Percentiles rank a stretch among this genome's conserved stretches.
These are phyloP conservation scores for Apteryx owenii DNA, from an alignment of 2,113 vertebrate genomes.

Conservation along the genomic window DNA sequence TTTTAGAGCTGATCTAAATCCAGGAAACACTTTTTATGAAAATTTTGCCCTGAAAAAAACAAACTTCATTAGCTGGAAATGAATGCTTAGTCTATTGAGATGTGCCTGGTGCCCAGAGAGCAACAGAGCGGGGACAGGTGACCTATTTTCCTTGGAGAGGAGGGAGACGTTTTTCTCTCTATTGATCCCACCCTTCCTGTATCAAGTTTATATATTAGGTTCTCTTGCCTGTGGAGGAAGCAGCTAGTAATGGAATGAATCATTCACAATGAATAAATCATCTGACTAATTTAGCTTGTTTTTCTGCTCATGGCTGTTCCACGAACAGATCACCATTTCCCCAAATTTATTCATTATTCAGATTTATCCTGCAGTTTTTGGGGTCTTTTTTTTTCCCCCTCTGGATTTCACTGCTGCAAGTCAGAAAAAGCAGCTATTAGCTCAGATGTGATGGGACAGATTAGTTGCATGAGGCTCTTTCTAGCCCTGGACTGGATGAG, in stretches of 20 bases:
- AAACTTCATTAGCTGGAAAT: neutral
- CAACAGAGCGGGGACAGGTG: neutral
- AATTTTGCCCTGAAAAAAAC: neutral
- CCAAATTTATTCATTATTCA: neutral
- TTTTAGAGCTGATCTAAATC: neutral
- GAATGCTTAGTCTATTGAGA: neutral
- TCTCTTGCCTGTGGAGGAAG: neutral
- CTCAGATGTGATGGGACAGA: fast-evolving
- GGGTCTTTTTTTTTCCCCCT: neutral
- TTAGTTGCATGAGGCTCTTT: neutral
- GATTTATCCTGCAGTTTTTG: neutral
- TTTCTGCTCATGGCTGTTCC: neutral
- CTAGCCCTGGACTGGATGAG: neutral
- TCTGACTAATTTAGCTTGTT: conserved; percentile 51
- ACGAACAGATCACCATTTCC: neutral
- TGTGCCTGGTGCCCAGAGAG: neutral
- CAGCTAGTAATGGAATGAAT: conserved; percentile 40
- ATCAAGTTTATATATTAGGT: conserved; percentile 14
- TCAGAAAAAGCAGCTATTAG: neutral
- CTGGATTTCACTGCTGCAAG: neutral
- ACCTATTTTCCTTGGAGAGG: conserved; percentile 39
- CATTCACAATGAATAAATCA: conserved; percentile 46
- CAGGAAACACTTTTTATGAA: neutral
- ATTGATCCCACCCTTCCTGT: conserved; percentile 23
- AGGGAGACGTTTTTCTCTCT: conserved; percentile 4